phyloP scores from a whole-genome alignment of 2,888 invertebrate species.

The Mesorhabditis spiculigera region DNA sequence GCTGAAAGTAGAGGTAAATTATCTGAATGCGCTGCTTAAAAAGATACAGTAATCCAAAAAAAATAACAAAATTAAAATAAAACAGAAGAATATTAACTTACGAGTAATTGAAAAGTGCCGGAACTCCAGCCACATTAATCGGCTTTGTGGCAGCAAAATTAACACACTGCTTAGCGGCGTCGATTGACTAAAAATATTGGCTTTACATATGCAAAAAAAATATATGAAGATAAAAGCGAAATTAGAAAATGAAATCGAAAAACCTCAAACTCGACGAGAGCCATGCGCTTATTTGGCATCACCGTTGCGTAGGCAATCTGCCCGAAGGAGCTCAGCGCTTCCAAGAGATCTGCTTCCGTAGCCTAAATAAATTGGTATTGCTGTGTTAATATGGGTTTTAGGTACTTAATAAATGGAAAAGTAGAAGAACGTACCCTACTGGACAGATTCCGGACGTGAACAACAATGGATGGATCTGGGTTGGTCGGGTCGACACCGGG shows the following conservation, averaged over 20 bases:
- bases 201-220: background rate
- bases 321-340: constrained; percentile 63
- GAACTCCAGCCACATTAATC: constrained; percentile 61
- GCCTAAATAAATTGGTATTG: constrained; percentile 36
- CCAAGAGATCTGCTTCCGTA: constrained; percentile 62
- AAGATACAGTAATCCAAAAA: too few relatives aligned
- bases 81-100: background rate
- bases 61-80: constrained; percentile 46
- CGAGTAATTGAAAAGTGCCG: constrained; percentile 62
- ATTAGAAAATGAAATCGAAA: too few relatives aligned
- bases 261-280: constrained; percentile 53
- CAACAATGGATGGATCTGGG: constrained; percentile 62
- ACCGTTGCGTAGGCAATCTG: constrained; percentile 56
- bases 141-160: constrained; percentile 42
- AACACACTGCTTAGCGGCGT: constrained; percentile 50
- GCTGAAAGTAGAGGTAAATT: background rate
- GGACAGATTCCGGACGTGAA: constrained; percentile 62
- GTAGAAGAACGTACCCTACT: constrained; percentile 40
- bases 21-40: constrained; percentile 21
- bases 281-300: constrained; percentile 52
- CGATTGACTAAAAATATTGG: constrained; percentile 7
- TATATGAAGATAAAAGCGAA: background rate
- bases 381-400: background rate
- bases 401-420: background rate
- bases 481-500: constrained; percentile 60